Evolutionary conservation across 2,113 vertebrate species (phyloP), one percentile per base, ranked within the genome.

Genomic region (Mohoua ochrocephala): DNA sequence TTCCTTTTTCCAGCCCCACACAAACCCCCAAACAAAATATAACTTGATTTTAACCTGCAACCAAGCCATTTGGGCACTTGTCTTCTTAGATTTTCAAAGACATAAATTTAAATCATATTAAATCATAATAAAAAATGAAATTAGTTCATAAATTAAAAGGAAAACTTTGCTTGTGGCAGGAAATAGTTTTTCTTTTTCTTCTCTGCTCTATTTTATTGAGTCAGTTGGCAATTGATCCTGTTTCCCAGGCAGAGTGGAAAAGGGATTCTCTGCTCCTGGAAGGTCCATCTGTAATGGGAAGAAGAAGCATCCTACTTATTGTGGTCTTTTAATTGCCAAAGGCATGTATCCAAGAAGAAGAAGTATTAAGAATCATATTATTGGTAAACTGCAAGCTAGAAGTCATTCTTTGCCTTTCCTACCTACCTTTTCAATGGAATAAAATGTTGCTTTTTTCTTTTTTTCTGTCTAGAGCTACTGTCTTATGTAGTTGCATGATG

Each of bases 181-280:
- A 95, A 97, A 79, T 89, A 95, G 57, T 53, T 95, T 78, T 92
- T 56, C 60, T 90, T 87, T 92, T 93, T 67, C 87, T 91, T 67
- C 11, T 83, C 44, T 60, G 19, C 39, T 59, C 63, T 90, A n/a
- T 91, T 94, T 91, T 89, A 80, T 61, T 73, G 81, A 91, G 63
- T 84, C 89, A 76, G 15, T 83, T 87, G 42, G 45, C 53, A 31
- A 52, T 44, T 50, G 82, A 69, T 89, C 67, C 78, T 50, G 19
- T 50, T 95, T 93, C 52, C 44, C 52, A 91, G 33, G 15, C 30
- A 60, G 33, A 81, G 30, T 47, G 30, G 37, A 74, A 76, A 86
- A 84, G 33, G 68, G 42, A 75, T 84, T 73, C 45, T 88, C 33
- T 90, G 42, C 47, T 94, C 23, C 82, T 85, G 50, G 45, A 83